A percentile compares a stretch with the other conserved stretches of the same genome.
Conservation (phyloP, 1,140 invertebrate species). For the Eueides isabella region DNA sequence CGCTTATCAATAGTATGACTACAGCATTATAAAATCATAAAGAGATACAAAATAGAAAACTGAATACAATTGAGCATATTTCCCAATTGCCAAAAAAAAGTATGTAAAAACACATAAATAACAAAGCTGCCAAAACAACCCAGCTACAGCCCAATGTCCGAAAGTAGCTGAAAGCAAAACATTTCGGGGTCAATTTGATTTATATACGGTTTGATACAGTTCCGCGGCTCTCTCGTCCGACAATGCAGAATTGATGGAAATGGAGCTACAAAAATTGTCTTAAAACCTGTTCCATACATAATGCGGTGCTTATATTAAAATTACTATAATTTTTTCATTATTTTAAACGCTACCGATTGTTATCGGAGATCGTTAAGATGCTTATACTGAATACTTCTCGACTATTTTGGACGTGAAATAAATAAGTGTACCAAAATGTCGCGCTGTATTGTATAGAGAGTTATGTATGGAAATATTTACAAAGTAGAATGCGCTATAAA, state of each 20-base stretch:
- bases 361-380: slow-evolving; percentile 14
- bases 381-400: slow-evolving; percentile 9
- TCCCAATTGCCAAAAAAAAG: too few relatives aligned
- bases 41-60: too few relatives aligned
- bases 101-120: background rate
- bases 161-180: slow-evolving; percentile 68
- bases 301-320: slow-evolving; percentile 29
- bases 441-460: background rate
- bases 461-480: slow-evolving; percentile 4
- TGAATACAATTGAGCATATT: too few relatives aligned
- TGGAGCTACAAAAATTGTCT: slow-evolving; percentile 35
- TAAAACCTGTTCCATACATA: slow-evolving; percentile 13
- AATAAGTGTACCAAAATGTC: background rate
- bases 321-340: slow-evolving; percentile 27
- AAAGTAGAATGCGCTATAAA: background rate
- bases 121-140: background rate
- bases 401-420: slow-evolving; percentile 7
- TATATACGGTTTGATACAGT: slow-evolving; percentile 73
- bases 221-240: slow-evolving; percentile 50
- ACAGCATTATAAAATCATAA: too few relatives aligned
- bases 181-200: slow-evolving; percentile 73
- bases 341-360: slow-evolving; percentile 22
- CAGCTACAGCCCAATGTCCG: slow-evolving; percentile 50
- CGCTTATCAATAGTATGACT: too few relatives aligned
- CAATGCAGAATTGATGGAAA: slow-evolving; percentile 48